phyloP scores from a whole-genome alignment of 2,888 invertebrate genomes.

The Synanthedon vespiformis region DNA sequence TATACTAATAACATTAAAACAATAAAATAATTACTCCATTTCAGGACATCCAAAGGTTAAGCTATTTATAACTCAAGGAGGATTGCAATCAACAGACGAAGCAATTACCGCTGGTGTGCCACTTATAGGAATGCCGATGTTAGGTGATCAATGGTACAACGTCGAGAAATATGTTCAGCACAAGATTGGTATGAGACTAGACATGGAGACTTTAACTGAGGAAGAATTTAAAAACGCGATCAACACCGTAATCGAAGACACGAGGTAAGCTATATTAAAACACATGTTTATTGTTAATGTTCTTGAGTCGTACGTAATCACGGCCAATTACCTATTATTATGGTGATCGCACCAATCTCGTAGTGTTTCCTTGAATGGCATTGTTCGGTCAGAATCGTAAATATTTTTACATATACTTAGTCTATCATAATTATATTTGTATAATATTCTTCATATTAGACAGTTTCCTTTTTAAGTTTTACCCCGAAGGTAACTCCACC shows the following conservation, averaged over 20 bases:
- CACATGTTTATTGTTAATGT: no score
- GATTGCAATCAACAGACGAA: slow-evolving; percentile 50
- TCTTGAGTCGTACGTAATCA: no score
- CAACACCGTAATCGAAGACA: slow-evolving; percentile 11
- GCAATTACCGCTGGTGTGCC: slow-evolving; percentile 41
- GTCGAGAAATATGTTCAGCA: slow-evolving; percentile 19
- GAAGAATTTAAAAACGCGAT: slow-evolving; percentile 17
- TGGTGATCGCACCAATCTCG: no score
- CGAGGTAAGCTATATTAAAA: slow-evolving; percentile 9
- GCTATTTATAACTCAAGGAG: slow-evolving; percentile 51
- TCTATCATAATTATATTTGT: no score
- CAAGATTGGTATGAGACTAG: slow-evolving; percentile 27
- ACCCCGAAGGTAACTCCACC: no score
- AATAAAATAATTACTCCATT: background rate
- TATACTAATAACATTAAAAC: no score
- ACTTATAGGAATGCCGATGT: slow-evolving; percentile 38
- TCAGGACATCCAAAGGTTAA: slow-evolving; percentile 47
- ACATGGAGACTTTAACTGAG: slow-evolving; percentile 23
- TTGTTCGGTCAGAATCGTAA: no score
- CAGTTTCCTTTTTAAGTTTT: no score
- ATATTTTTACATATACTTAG: no score
- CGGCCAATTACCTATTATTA: no score
- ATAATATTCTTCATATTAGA: no score
- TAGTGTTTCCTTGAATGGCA: no score
- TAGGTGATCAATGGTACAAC: slow-evolving; percentile 46